Percentiles rank a stretch among this genome's conserved stretches.
phyloP scores from a whole-genome alignment of 2,888 invertebrate species.

The Seira sanloemensis region DNA sequence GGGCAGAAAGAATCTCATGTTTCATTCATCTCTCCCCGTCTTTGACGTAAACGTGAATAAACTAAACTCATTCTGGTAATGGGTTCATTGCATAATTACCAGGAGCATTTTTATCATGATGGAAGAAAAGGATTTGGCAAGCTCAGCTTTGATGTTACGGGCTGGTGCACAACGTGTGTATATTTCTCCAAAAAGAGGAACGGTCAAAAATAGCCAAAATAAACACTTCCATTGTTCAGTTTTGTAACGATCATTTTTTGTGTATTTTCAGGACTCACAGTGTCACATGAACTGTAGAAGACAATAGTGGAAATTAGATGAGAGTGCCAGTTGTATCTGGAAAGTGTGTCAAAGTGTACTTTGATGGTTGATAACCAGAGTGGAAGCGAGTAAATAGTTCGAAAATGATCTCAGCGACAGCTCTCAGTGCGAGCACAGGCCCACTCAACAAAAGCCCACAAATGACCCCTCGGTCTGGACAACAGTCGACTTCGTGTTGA shows the following conservation, averaged over 20 bases:
- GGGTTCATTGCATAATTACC: too few relatives aligned
- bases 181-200: too few relatives aligned
- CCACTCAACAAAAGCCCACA: slow-evolving; percentile 62
- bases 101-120: too few relatives aligned
- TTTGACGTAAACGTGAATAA: too few relatives aligned
- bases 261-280: slow-evolving; percentile 7
- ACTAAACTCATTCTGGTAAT: too few relatives aligned
- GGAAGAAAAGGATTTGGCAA: too few relatives aligned
- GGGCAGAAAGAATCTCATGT: too few relatives aligned
- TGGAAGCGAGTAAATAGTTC: background rate
- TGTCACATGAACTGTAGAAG: background rate
- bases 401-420: slow-evolving; percentile 73
- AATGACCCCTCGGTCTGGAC: slow-evolving; percentile 64
- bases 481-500: slow-evolving; percentile 70
- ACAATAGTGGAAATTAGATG: background rate
- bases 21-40: too few relatives aligned
- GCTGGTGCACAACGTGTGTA: background rate
- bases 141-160: background rate
- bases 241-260: background rate
- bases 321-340: background rate
- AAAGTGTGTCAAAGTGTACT: background rate
- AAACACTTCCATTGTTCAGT: too few relatives aligned
- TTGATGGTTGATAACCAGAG: background rate
- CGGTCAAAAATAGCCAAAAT: background rate
- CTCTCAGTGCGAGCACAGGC: slow-evolving; percentile 65